A percentile compares a stretch with the other conserved stretches of the same genome.
Evolutionary conservation across 2,797 vertebrate genomes (phyloP).

Genomic region (Typhlichthys eigenmanni): DNA sequence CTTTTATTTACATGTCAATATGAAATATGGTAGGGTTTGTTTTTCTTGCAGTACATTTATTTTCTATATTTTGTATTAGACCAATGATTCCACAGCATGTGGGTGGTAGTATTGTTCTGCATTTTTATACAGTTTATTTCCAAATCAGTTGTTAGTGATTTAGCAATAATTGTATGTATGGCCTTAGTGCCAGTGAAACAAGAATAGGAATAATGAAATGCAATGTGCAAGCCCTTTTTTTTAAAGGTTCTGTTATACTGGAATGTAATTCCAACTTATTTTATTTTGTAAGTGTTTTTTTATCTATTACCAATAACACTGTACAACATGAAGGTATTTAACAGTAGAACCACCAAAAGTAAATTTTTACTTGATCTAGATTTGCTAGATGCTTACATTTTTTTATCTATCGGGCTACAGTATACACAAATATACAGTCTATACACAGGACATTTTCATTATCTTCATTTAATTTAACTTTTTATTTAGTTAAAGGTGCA

Average conservation of each 20-base stretch:
- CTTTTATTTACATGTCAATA: constrained; percentile 62
- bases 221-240: constrained; percentile 48
- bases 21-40: constrained; percentile 60
- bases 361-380: constrained; percentile 8
- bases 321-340: constrained; percentile 37
- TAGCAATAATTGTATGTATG: constrained; percentile 69
- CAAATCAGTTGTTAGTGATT: constrained; percentile 62
- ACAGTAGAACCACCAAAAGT: constrained; percentile 21
- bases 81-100: constrained; percentile 80
- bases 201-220: constrained; percentile 49
- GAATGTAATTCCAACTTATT: constrained; percentile 42
- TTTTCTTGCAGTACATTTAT: constrained; percentile 73
- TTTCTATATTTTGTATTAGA: constrained; percentile 82
- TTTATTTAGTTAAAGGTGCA: too few relatives aligned
- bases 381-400: background rate
- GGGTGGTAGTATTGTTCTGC: constrained; percentile 70
- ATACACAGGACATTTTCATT: too few relatives aligned
- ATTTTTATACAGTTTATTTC: constrained; percentile 78
- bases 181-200: constrained; percentile 38
- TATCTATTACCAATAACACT: constrained; percentile 5
- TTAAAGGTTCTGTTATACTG: constrained; percentile 42
- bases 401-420: background rate
- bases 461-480: too few relatives aligned
- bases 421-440: too few relatives aligned
- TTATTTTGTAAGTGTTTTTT: background rate